phyloP scores from a whole-genome alignment of 2,113 vertebrate species.

The Brachyhypopomus occidentalis region DNA sequence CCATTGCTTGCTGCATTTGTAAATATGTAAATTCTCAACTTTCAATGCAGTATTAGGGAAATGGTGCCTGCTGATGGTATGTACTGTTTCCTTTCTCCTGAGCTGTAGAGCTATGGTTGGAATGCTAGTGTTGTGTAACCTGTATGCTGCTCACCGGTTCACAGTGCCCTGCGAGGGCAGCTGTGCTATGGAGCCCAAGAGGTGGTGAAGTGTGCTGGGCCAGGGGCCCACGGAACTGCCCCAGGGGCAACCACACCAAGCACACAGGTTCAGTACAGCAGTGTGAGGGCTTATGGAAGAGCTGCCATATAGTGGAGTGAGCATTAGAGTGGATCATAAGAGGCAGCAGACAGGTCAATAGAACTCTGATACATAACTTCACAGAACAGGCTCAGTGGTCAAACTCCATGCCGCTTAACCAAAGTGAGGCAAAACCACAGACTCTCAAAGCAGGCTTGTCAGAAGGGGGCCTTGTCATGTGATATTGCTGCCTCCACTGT shows the following conservation, averaged over 20 bases:
- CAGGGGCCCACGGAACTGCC: background rate
- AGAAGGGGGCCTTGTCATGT: background rate
- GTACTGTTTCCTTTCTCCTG: background rate
- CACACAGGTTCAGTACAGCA: slow-evolving; percentile 50
- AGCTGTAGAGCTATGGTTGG: slow-evolving; percentile 36
- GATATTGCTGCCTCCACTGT: background rate
- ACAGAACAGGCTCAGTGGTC: slow-evolving; percentile 2
- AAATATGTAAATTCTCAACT: background rate
- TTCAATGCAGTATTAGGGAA: background rate
- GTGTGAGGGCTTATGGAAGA: slow-evolving; percentile 27
- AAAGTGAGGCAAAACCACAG: background rate
- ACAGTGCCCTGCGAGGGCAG: slow-evolving; percentile 23
- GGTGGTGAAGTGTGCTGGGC: background rate
- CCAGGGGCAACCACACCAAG: background rate
- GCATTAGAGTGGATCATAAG: background rate
- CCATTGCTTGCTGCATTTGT: background rate
- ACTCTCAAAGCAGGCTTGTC: slow-evolving; percentile 11
- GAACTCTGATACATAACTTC: background rate
- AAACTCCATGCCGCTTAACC: background rate
- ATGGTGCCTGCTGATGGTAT: background rate
- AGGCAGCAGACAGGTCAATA: background rate
- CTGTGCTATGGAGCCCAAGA: background rate
- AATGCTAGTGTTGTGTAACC: slow-evolving; percentile 10
- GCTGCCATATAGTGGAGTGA: slow-evolving; percentile 17
- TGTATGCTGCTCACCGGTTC: background rate